A percentile compares a stretch with the other conserved stretches of the same genome.
Evolutionary conservation across 2,113 vertebrate species (phyloP).

Genomic region (Centrocercus urophasianus): DNA sequence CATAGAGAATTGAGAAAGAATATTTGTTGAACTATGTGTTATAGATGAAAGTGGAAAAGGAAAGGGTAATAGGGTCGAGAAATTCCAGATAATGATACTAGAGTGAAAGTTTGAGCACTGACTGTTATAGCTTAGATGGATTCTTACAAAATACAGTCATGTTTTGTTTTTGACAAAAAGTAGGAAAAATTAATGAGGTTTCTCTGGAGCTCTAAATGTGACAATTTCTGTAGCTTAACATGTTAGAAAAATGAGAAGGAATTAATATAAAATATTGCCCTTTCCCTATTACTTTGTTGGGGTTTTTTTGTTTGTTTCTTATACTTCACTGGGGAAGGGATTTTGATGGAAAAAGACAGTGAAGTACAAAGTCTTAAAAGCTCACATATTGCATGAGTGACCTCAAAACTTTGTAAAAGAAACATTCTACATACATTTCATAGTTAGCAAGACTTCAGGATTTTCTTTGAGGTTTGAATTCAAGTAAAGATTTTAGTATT

Average conservation of each 20-base stretch:
- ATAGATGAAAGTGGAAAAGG: neutral
- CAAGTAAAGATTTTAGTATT: neutral
- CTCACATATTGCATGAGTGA: neutral
- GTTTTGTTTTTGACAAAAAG: neutral
- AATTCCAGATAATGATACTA: neutral
- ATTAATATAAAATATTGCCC: neutral
- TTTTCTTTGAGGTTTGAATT: neutral
- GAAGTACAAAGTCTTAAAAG: neutral
- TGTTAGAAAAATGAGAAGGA: neutral
- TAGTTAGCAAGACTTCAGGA: neutral
- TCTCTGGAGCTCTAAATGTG: neutral
- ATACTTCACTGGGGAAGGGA: neutral
- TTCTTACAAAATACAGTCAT: neutral
- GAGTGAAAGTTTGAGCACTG: neutral
- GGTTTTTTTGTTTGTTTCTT: neutral
- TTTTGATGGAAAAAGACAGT: neutral
- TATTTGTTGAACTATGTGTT: rapidly evolving
- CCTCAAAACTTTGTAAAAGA: neutral
- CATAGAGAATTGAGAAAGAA: neutral
- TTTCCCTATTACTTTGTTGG: neutral
- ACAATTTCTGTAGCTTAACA: neutral
- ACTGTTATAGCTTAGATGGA: neutral
- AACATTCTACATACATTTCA: neutral
- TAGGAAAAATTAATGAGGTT: neutral
- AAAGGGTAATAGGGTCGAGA: neutral